phyloP scores from a whole-genome alignment of 2,113 vertebrate genomes.

The Pangasianodon hypophthalmus region DNA sequence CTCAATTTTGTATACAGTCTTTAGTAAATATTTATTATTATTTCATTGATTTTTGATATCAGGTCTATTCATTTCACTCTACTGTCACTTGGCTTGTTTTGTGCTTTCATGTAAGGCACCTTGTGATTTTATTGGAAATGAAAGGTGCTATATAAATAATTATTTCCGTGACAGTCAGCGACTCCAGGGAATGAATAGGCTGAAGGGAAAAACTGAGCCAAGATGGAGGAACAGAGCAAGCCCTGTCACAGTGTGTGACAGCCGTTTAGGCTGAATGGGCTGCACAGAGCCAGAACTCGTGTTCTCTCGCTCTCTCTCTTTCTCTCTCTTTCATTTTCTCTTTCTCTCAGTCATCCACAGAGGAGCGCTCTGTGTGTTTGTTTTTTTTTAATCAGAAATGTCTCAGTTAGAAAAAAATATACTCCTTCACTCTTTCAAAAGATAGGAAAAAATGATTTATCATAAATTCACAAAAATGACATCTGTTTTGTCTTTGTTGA shows the following conservation, averaged over 20 bases:
- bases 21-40: not conserved
- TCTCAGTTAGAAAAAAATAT: not conserved
- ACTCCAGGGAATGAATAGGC: constrained; percentile 25
- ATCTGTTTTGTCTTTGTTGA: not conserved
- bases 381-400: not conserved
- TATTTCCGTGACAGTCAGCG: constrained; percentile 10
- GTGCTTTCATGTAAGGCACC: not conserved
- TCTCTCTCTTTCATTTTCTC: not conserved
- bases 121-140: not conserved
- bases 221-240: constrained; percentile 22
- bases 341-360: not conserved
- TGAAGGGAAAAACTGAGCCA: constrained; percentile 22
- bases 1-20: not conserved
- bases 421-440: not conserved
- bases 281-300: not conserved
- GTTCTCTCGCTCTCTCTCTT: not conserved
- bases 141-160: constrained; percentile 15
- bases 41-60: not conserved
- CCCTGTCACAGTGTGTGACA: constrained; percentile 19
- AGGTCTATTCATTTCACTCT: not conserved
- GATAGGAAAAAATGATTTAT: not conserved
- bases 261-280: constrained; percentile 20
- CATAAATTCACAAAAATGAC: not conserved
- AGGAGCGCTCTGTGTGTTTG: not conserved
- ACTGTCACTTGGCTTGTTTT: not conserved